A percentile compares a stretch with the other conserved stretches of the same genome.
Conservation (phyloP, 2,888 invertebrate genomes). For the Prenolepis imparis region DNA sequence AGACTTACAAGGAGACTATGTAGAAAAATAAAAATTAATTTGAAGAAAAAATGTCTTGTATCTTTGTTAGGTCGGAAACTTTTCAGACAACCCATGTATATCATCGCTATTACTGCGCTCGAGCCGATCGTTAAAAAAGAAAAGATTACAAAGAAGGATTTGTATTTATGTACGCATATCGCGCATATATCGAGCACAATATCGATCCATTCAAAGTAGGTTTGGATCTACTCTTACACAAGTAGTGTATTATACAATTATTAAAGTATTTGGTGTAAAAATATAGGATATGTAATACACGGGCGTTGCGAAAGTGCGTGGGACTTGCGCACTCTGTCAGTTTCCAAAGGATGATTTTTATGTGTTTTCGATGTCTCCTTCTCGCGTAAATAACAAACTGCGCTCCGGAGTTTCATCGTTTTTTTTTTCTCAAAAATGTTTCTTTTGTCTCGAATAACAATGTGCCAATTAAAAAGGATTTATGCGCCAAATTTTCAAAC, state of each 20-base stretch:
- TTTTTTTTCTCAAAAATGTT: background rate
- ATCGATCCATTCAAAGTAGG: slow-evolving; percentile 51
- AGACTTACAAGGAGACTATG: too few relatives aligned
- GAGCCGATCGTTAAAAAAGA: slow-evolving; percentile 68
- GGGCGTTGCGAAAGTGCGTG: slow-evolving; percentile 50
- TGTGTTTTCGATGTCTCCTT: slow-evolving; percentile 30
- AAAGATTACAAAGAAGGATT: slow-evolving; percentile 62
- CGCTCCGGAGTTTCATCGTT: background rate
- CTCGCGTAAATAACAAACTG: slow-evolving; percentile 23
- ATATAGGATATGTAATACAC: slow-evolving; percentile 79
- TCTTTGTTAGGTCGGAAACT: too few relatives aligned
- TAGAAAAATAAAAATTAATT: too few relatives aligned
- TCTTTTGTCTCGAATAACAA: background rate
- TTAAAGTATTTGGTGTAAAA: slow-evolving; percentile 85
- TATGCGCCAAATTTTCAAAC: slow-evolving; percentile 3
- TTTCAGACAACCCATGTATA: too few relatives aligned
- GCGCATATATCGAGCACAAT: slow-evolving; percentile 48
- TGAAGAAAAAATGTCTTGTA: too few relatives aligned
- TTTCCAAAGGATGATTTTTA: slow-evolving; percentile 53
- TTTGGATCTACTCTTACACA: slow-evolving; percentile 64
- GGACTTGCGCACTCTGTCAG: slow-evolving; percentile 8
- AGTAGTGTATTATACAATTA: slow-evolving; percentile 63
- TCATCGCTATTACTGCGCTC: slow-evolving; percentile 62
- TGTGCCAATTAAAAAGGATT: slow-evolving; percentile 19
- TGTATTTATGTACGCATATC: slow-evolving; percentile 68